Conservation (phyloP, 2,888 invertebrate species). For the Caradrina kadenii region DNA sequence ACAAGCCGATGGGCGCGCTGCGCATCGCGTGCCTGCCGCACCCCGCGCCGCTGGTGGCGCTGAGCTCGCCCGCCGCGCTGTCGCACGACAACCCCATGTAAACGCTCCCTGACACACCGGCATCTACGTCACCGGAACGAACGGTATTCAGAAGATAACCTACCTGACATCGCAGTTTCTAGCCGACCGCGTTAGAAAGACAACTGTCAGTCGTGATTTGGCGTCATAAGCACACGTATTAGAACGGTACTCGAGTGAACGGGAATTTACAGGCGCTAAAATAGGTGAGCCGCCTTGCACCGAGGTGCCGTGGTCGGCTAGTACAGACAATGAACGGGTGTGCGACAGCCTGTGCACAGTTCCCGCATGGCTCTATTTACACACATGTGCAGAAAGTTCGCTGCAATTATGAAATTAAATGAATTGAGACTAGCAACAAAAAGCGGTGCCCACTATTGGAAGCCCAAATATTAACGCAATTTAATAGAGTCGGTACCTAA, state of each 20-base stretch:
- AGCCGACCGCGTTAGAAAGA: background rate
- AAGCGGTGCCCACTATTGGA: background rate
- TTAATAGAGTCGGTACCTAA: background rate
- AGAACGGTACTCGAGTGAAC: background rate
- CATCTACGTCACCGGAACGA: slow-evolving; percentile 1
- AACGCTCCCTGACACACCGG: background rate
- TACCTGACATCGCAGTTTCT: background rate
- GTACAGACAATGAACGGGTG: background rate
- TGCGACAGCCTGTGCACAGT: background rate
- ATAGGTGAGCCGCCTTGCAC: background rate
- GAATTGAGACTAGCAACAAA: background rate
- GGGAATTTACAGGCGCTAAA: background rate
- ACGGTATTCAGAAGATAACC: slow-evolving; percentile 9
- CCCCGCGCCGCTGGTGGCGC: slow-evolving; percentile 58
- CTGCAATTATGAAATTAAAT: background rate
- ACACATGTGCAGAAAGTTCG: background rate
- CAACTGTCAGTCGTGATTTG: background rate
- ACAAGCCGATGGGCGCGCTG: slow-evolving; percentile 69
- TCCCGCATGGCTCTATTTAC: background rate
- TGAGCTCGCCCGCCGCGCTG: slow-evolving; percentile 54
- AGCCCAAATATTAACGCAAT: background rate
- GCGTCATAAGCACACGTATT: no score
- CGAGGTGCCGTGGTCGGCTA: background rate
- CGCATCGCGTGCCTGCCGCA: slow-evolving; percentile 75
- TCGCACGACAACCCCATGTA: slow-evolving; percentile 38